These are phyloP conservation scores for Lasioglossum calceatum DNA, from an alignment of 2,888 invertebrate genomes.

Conservation along the genomic window DNA sequence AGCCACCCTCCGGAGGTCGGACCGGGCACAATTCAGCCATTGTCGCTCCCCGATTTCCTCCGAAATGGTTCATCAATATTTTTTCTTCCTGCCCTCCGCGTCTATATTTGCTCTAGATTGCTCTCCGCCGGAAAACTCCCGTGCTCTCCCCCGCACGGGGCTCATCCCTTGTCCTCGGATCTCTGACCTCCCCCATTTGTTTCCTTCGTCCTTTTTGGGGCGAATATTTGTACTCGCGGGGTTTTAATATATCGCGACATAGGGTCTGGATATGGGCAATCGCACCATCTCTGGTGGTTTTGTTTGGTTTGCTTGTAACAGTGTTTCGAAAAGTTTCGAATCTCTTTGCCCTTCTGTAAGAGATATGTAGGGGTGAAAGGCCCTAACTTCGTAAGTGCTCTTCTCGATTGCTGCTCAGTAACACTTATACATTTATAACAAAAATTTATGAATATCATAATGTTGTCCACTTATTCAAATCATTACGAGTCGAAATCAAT, in stretches of 20 bases:
- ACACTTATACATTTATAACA: background rate
- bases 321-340: background rate
- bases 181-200: slow-evolving; percentile 16
- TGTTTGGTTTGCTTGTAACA: background rate
- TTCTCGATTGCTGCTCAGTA: background rate
- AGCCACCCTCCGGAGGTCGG: background rate
- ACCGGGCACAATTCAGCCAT: slow-evolving; percentile 11
- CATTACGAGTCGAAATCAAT: too few relatives aligned
- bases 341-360: background rate
- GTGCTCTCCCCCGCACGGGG: background rate
- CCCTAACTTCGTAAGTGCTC: background rate
- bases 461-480: too few relatives aligned
- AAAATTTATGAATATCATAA: background rate
- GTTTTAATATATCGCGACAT: slow-evolving; percentile 13
- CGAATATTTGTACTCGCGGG: background rate
- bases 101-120: slow-evolving; percentile 32
- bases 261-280: background rate
- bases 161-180: slow-evolving; percentile 34
- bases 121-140: background rate
- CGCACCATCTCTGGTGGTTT: background rate
- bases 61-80: slow-evolving; percentile 34
- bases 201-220: background rate
- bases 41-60: background rate
- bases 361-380: background rate
- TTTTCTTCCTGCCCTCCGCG: slow-evolving; percentile 12